These are phyloP conservation scores for Sebastes steindachneri DNA, from an alignment of 2,797 vertebrate species.

Conservation along the genomic window DNA sequence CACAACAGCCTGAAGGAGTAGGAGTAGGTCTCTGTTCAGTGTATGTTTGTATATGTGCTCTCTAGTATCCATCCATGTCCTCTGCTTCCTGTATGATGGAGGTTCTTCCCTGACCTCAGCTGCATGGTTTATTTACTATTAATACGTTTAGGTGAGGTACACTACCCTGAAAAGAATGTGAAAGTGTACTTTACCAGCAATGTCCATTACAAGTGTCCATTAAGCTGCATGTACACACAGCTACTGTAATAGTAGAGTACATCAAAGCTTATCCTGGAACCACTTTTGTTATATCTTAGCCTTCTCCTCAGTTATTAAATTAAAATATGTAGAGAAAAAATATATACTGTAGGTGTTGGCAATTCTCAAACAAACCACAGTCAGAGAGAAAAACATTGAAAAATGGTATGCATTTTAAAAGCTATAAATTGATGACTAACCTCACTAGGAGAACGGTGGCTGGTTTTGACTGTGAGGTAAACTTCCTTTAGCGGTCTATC, in stretches of 20 bases:
- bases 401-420: neutral
- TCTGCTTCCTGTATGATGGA: neutral
- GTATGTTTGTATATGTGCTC: constrained; percentile 3
- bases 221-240: neutral
- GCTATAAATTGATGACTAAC: neutral
- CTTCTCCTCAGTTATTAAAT: neutral
- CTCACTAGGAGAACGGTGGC: neutral
- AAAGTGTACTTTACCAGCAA: neutral
- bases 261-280: neutral
- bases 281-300: neutral
- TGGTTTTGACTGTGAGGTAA: neutral
- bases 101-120: neutral
- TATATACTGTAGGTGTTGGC: neutral
- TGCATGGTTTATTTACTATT: neutral
- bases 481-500: neutral
- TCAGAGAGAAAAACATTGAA: no score
- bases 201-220: neutral
- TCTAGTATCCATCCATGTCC: neutral
- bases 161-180: neutral
- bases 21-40: constrained; percentile 3
- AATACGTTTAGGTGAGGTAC: neutral
- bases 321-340: neutral
- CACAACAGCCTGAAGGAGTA: constrained; percentile 6
- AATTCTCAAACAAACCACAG: neutral
- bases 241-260: neutral